Base-by-base conservation (phyloP, 1,140 invertebrate genomes). In the Drosophila sulfurigaster region DNA sequence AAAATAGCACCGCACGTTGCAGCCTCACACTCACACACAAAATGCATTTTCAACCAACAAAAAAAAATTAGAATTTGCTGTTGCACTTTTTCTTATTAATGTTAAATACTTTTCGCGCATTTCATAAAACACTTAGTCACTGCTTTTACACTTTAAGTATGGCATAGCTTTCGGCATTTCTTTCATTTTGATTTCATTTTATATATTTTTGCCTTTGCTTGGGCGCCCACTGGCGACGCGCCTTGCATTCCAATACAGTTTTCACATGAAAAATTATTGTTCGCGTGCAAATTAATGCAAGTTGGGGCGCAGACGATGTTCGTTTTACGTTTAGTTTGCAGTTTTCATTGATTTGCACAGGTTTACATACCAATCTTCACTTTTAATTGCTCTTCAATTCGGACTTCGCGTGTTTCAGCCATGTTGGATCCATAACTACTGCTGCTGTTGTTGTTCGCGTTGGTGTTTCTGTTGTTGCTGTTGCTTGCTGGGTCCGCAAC, bases 381-480 rank as follows among this genome's bases (percentile, higher is more conserved):
- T 95, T 96, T 96, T 93, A 97, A 95, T 93, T 96, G 95, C 94
- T 97, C 96, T 93, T 96, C 96, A 93, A 96, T 95, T 94, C 96
- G 95, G 94, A 97, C 96, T 95, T 96, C 95, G 94, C 95, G 95
- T 94, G 94, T 95, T 94, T 96, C 96, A 94, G 96, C 96, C 96
- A 97, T 97, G 95, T 96, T 96, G 95, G 94, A 95, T 95, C 95
- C 95, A 95, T 96, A 94, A 94, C 94, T 94, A 93, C 78, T 83
- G 75, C 78, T 77, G 78, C 74, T 79, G 75, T 73, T 79, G 69
- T 67, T 79, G 74, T 78, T 78, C 66, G 62, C 57, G 77, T 72
- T 77, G 68, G 57, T 73, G 83, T 82, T 87, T 75, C 82, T 87
- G 83, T 89, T 88, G 85, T 82, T 89, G 85, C 80, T 89, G 30